Evolutionary conservation across 2,888 invertebrate genomes (phyloP).

Genomic region (Drosophila neutralis): DNA sequence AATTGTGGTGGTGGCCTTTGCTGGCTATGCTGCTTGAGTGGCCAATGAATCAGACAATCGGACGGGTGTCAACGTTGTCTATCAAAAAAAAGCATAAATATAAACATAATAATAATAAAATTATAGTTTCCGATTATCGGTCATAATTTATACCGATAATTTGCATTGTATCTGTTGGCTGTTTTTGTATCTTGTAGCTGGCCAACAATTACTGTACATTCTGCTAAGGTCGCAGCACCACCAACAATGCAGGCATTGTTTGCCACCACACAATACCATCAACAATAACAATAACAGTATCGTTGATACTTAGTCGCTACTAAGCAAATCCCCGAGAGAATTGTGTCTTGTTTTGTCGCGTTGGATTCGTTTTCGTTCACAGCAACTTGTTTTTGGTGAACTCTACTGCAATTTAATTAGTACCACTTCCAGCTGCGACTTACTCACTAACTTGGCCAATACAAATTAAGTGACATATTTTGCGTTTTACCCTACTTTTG

Average conservation of each 20-base stretch:
- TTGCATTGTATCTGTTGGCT: conserved; percentile 44
- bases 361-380: background rate
- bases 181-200: conserved; percentile 22
- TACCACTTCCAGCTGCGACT: conserved; percentile 3
- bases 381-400: conserved; percentile 14
- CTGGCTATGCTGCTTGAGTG: conserved; percentile 42
- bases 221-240: conserved; percentile 52
- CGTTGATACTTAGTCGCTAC: conserved; percentile 5
- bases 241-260: conserved; percentile 14
- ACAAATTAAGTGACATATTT: conserved; percentile 65
- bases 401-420: conserved; percentile 26
- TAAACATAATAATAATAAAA: conserved; percentile 22
- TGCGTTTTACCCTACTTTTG: conserved; percentile 35
- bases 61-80: conserved; percentile 44
- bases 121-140: conserved; percentile 43
- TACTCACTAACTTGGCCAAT: conserved; percentile 39
- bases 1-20: conserved; percentile 52
- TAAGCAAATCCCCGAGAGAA: conserved; percentile 2
- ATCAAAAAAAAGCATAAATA: conserved; percentile 3
- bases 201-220: conserved; percentile 49
- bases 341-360: conserved; percentile 1
- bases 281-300: conserved; percentile 20
- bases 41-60: conserved; percentile 42
- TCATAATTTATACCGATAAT: conserved; percentile 63
- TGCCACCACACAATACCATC: conserved; percentile 2